Percentiles rank a stretch among this genome's conserved stretches.
Conservation (phyloP, 2,797 vertebrate genomes). For the Luscinia megarhynchos region DNA sequence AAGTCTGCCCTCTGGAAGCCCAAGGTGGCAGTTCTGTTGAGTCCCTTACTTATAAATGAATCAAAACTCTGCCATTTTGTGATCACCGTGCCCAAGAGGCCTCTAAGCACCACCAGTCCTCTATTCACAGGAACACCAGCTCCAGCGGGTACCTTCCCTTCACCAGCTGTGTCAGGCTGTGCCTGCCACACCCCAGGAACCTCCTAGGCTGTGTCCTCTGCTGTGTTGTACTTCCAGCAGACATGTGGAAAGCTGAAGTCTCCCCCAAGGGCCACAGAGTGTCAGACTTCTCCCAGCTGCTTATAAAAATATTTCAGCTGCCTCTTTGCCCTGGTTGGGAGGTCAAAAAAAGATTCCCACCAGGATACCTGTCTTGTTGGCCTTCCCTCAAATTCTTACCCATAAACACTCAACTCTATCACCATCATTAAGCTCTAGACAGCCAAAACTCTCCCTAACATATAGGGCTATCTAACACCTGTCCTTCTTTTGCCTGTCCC, state of each 20-base stretch:
- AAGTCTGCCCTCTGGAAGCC: background rate
- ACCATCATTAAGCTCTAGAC: background rate
- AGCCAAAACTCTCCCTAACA: background rate
- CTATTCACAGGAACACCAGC: background rate
- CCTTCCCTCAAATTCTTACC: background rate
- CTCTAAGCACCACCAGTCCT: background rate
- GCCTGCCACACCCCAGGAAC: background rate
- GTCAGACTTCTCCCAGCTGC: background rate
- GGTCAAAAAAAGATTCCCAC: background rate
- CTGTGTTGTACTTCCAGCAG: background rate
- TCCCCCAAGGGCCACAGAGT: accelerated
- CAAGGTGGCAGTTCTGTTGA: background rate
- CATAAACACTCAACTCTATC: background rate
- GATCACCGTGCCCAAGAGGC: background rate
- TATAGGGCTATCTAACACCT: background rate
- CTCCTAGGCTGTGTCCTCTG: background rate
- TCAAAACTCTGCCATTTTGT: background rate
- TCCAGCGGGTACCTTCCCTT: background rate
- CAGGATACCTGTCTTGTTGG: background rate
- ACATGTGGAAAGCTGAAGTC: background rate
- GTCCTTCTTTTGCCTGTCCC: background rate
- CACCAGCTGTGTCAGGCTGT: background rate
- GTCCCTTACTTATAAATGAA: background rate
- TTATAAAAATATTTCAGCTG: background rate
- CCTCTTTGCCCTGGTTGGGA: background rate